Evolutionary conservation across 1,140 invertebrate genomes (phyloP), one percentile per base, ranked within the genome.

Genomic region (Cydia pomonella): DNA sequence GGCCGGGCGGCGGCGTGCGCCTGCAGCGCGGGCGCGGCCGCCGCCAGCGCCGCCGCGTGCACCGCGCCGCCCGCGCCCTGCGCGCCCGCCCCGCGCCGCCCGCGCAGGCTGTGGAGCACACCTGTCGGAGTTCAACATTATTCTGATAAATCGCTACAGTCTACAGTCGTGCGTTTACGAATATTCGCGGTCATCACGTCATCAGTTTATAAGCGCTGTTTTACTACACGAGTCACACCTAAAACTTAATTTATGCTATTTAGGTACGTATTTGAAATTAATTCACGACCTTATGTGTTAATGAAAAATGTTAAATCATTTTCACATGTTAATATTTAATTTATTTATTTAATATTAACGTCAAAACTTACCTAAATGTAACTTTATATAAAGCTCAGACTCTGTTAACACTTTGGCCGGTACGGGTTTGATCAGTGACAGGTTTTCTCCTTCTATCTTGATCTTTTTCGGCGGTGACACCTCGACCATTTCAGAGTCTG

Each of bases 31-130:
- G 94, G 89, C 16, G 94, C 85, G 5, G 90, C 88, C 12, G 92
- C 86, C 16, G 94, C 90, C 16, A 95, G 85, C 9, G 90, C 89
- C 13, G 92, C 86, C n/a, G 95, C 83, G 80, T 95, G 94, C 79
- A 95, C 94, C 6, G 93, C 93, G 77, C 93, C 93, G n/a, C 95
- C 87, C 0, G 94, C 94, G 93, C 2, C 93, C n/a, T n/a, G n/a
- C 93, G 91, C 0, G 91, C 0, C 86, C 81, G 25, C 83, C 76
- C 25, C 91, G 89, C 21, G 94, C 94, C 72, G 95, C 94, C 18
- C 18, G 10, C 94, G 85, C 44, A 96, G 86, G 71, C 95, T 95
- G 77, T 95, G 93, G 59, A 96, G 82, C 0, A 96, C 90, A 13
- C 94, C 63, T 66, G 63, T 10, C 53, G 6, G 2, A 62, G 18